Evolutionary conservation across 2,797 vertebrate species (phyloP).

Genomic region (Chloroceryle amazona): DNA sequence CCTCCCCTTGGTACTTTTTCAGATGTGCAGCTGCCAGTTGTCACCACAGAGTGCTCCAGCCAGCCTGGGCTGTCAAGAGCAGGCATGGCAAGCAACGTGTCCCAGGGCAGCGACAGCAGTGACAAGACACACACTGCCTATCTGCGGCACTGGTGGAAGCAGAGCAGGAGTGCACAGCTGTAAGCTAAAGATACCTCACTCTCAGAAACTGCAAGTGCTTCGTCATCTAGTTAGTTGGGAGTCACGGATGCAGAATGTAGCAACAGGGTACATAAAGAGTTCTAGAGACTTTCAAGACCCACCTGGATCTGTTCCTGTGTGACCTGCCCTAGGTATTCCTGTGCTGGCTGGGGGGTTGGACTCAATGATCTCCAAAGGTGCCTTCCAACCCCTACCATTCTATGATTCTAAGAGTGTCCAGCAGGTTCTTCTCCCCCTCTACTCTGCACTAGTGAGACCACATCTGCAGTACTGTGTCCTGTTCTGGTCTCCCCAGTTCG

Average conservation of each 20-base stretch:
- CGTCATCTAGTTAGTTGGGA: not conserved
- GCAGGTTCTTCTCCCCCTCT: too few species aligned
- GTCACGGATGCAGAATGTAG: not conserved
- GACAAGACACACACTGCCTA: not conserved
- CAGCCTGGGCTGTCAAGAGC: not conserved
- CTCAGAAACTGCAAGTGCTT: not conserved
- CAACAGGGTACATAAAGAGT: not conserved
- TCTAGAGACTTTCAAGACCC: too few species aligned
- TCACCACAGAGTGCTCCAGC: conserved; percentile 75
- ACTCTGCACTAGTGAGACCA: too few species aligned
- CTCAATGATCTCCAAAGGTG: too few species aligned
- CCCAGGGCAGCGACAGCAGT: not conserved
- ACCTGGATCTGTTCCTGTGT: too few species aligned
- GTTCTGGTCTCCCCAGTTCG: too few species aligned
- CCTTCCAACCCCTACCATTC: too few species aligned
- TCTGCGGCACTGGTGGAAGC: not conserved
- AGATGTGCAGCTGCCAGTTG: conserved; percentile 79
- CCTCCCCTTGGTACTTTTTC: conserved; percentile 51
- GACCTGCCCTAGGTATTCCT: too few species aligned
- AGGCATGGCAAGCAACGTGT: not conserved
- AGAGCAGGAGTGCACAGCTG: not conserved
- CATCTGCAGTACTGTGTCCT: too few species aligned
- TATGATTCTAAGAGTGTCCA: too few species aligned
- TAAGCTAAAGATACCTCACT: conserved; percentile 52
- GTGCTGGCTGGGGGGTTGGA: too few species aligned